Base-by-base conservation (phyloP, 2,113 vertebrate species). In the Hyla sarda region DNA sequence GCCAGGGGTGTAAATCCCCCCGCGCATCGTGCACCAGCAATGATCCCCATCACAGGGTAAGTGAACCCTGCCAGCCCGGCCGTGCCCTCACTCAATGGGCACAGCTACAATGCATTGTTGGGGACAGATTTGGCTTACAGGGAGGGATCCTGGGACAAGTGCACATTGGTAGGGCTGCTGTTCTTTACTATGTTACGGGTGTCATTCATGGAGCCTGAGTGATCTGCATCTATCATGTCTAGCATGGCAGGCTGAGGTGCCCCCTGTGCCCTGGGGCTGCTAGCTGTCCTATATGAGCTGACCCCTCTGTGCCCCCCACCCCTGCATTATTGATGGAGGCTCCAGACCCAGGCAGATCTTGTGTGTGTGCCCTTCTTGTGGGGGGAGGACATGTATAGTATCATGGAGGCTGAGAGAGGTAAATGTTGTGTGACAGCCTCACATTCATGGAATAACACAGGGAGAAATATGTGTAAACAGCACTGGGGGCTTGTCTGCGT, bases 1-100 rank as follows among this genome's bases (percentile, higher is more conserved):
- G 84, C 78, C 72, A 25, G 77, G 84, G 65, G 81, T 74, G 80
- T 60, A 50, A 60, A 82, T 82, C 85, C 78, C 85, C n/a, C 65
- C 5, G 60, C 45, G 47, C 76, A 21, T 23, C 62, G 67, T 37
- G 37, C 77, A 5, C 65, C 78, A 87, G 85, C 52, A 62, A 87
- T 87, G 85, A 48, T 87, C 69, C 17, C 52, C 32, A 74, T 75
- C 85, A 74, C 85, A 87, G 34, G 73, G 85, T 87, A 87, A 87
- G 85, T 82, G 76, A n/a, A n/a, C n/a, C n/a, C n/a, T n/a, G n/a
- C 5, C 9, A 21, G 12, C 37, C 58, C 37, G 41, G 6, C 60
- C 30, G 34, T 17, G 10, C 23, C n/a, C 32, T 19, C 30, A 1
- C 8, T 54, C 19, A 7, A n/a, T 47, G 82, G 56, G 41, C 30